These are phyloP conservation scores for Palythoa grandiflora DNA, from an alignment of 92 coral and sea anemone genomes.

Conservation along the genomic window DNA sequence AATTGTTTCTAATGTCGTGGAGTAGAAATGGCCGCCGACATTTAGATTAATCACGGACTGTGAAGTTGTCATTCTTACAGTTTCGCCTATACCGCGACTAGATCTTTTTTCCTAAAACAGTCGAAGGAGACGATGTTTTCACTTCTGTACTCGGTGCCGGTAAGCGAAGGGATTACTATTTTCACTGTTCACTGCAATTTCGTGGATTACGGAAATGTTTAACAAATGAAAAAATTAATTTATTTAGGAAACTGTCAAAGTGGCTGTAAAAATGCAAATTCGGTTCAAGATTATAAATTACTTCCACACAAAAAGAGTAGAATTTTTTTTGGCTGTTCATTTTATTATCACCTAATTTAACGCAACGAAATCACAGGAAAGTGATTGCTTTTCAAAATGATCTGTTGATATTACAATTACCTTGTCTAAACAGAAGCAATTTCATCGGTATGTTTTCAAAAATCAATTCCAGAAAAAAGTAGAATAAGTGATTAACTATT, in stretches of 20 bases:
- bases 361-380: neutral
- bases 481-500: constrained; percentile 3
- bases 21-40: constrained; percentile 79
- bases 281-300: neutral
- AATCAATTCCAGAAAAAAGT: no score
- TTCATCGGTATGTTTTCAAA: neutral
- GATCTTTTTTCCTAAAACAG: neutral
- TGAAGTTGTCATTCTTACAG: neutral
- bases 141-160: neutral
- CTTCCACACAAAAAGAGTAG: neutral
- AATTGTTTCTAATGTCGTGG: constrained; percentile 77
- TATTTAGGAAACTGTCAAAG: constrained; percentile 35
- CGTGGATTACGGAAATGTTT: neutral
- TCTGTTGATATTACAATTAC: neutral
- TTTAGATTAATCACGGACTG: constrained; percentile 70
- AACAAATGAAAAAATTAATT: neutral
- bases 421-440: neutral
- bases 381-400: neutral
- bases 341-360: neutral
- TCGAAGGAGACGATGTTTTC: neutral
- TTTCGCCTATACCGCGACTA: neutral
- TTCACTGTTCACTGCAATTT: neutral
- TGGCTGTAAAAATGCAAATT: constrained; percentile 35
- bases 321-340: constrained; percentile 21
- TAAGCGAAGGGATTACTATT: neutral